phyloP scores from a whole-genome alignment of 2,113 vertebrate species.

The Uria aalge region DNA sequence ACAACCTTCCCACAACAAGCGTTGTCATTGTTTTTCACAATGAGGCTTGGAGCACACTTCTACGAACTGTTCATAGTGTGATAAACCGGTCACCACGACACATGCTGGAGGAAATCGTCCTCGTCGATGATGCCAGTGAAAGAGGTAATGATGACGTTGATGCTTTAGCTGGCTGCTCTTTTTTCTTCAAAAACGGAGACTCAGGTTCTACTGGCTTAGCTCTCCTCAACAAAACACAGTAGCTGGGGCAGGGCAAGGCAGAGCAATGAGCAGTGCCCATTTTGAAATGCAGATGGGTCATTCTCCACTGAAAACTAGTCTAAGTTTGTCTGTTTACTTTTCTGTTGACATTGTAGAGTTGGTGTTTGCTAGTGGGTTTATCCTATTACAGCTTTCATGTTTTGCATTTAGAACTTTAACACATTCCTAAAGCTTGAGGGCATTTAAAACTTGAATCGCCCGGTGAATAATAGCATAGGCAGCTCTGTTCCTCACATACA shows the following conservation, averaged over 20 bases:
- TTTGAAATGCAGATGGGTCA: neutral
- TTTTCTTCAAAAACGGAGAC: accelerated
- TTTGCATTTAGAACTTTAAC: neutral
- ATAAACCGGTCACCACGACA: slow-evolving; percentile 93
- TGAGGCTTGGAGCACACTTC: slow-evolving; percentile 96
- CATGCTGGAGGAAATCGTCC: slow-evolving; percentile 93
- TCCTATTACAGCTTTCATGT: neutral
- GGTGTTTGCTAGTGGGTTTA: neutral
- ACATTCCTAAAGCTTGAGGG: neutral
- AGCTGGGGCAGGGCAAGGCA: too few species aligned
- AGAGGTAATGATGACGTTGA: slow-evolving; percentile 71
- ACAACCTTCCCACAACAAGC: slow-evolving; percentile 93
- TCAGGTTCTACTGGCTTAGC: neutral
- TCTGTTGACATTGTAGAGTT: neutral
- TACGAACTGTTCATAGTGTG: slow-evolving; percentile 95
- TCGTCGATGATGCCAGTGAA: slow-evolving; percentile 97
- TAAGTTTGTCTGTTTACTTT: neutral
- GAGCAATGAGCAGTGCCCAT: accelerated
- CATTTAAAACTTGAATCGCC: neutral
- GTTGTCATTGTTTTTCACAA: slow-evolving; percentile 99
- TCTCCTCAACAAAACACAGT: neutral
- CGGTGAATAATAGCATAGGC: neutral
- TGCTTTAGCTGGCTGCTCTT: neutral
- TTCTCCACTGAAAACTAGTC: neutral
- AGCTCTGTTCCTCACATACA: neutral